A percentile compares a stretch with the other conserved stretches of the same genome.
These are phyloP conservation scores for Syngnathus acus DNA, from an alignment of 2,797 vertebrate genomes.

Conservation along the genomic window DNA sequence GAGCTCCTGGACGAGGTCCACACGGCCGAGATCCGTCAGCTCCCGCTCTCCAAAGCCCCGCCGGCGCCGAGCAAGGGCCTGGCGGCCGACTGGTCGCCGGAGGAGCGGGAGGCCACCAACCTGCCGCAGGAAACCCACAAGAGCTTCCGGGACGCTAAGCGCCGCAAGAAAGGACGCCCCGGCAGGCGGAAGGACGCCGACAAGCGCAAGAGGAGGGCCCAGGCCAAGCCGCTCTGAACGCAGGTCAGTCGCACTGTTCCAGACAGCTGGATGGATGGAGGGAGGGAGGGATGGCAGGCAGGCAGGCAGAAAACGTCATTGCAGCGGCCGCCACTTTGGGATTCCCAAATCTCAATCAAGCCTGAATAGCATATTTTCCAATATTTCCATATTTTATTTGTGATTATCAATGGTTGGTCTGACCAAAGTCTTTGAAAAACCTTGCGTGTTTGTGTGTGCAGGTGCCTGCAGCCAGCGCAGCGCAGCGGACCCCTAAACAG, in stretches of 20 bases:
- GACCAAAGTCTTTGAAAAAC: neutral
- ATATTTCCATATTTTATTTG: no score
- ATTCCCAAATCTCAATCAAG: no score
- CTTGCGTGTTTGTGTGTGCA: constrained; percentile 51
- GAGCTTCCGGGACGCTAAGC: constrained; percentile 79
- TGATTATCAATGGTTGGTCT: neutral
- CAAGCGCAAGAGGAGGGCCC: constrained; percentile 83
- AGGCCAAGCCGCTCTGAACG: constrained; percentile 64
- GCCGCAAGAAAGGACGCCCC: constrained; percentile 81
- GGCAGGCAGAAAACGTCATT: no score
- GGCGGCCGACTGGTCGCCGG: constrained; percentile 69
- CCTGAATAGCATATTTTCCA: no score
- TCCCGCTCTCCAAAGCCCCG: constrained; percentile 76
- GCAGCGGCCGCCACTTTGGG: no score
- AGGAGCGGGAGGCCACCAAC: constrained; percentile 81
- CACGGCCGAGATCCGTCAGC: constrained; percentile 83
- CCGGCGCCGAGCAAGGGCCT: constrained; percentile 85
- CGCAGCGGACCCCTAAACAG: constrained; percentile 66
- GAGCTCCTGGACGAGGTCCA: constrained; percentile 88
- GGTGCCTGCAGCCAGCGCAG: constrained; percentile 58
- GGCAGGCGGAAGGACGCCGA: constrained; percentile 88
- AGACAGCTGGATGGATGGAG: no score
- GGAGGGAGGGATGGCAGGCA: no score
- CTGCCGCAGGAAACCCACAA: constrained; percentile 90
- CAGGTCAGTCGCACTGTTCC: constrained; percentile 19